Conservation (phyloP, 1,140 invertebrate genomes). For the Octopus sinensis region DNA sequence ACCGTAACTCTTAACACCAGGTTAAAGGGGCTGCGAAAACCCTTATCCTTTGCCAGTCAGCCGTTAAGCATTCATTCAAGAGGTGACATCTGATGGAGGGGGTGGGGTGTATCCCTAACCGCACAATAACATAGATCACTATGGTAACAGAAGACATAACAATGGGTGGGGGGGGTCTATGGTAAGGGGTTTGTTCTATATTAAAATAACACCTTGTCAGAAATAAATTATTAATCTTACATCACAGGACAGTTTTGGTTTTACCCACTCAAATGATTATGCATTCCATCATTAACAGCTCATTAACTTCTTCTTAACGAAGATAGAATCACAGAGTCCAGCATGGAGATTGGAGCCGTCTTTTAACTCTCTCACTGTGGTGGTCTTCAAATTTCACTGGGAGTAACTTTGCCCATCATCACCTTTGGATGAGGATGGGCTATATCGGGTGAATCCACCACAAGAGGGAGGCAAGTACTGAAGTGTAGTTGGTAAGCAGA, state of each 20-base stretch:
- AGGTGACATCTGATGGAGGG: neutral
- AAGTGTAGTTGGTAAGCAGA: too few relatives aligned
- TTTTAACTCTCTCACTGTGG: too few relatives aligned
- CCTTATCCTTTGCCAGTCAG: neutral
- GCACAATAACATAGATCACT: neutral
- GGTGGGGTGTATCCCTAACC: neutral
- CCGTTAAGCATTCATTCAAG: neutral
- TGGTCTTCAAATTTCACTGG: too few relatives aligned
- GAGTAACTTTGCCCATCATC: too few relatives aligned
- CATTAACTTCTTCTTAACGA: neutral
- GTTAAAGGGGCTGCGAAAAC: neutral
- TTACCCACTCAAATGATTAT: neutral
- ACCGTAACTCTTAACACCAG: neutral
- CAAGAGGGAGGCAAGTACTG: too few relatives aligned
- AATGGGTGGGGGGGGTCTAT: too few relatives aligned
- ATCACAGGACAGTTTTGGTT: neutral
- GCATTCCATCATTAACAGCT: neutral
- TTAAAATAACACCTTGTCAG: neutral
- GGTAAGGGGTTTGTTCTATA: neutral
- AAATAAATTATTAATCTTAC: neutral
- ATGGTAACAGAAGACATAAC: neutral
- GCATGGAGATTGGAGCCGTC: too few relatives aligned
- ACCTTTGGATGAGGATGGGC: too few relatives aligned
- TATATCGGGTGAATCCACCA: too few relatives aligned
- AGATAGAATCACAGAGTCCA: too few relatives aligned